Evolutionary conservation across 2,797 vertebrate genomes (phyloP).

Genomic region (Lutjanus campechanus): DNA sequence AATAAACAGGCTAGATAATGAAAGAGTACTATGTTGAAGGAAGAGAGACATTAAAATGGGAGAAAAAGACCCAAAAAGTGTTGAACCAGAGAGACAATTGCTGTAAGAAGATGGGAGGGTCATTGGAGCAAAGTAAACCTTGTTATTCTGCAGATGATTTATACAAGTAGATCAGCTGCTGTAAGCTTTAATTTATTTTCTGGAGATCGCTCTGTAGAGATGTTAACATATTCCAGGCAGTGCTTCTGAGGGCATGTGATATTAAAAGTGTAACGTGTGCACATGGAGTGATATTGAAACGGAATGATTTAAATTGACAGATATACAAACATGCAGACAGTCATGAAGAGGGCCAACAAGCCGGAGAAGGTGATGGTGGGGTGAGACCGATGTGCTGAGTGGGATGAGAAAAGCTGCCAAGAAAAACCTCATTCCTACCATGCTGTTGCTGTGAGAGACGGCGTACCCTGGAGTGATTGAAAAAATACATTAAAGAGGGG

Average conservation of each 20-base stretch:
- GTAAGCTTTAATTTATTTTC: background rate
- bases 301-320: background rate
- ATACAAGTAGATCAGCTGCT: background rate
- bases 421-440: slow-evolving; percentile 70
- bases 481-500: slow-evolving; percentile 44
- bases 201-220: background rate
- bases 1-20: slow-evolving; percentile 23
- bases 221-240: background rate
- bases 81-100: background rate
- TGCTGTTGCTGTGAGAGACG: slow-evolving; percentile 55
- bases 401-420: slow-evolving; percentile 62
- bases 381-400: slow-evolving; percentile 58
- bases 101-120: background rate
- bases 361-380: slow-evolving; percentile 58
- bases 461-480: slow-evolving; percentile 45
- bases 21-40: background rate
- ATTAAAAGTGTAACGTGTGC: background rate
- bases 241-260: background rate
- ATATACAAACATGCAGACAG: background rate
- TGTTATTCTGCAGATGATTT: background rate
- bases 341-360: slow-evolving; percentile 54
- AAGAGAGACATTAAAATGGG: background rate
- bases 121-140: background rate
- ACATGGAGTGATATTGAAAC: slow-evolving; percentile 1
- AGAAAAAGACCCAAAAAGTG: background rate